These are phyloP conservation scores for Phataginus tetradactyla DNA, from an alignment of 2,797 vertebrate genomes.

Conservation along the genomic window DNA sequence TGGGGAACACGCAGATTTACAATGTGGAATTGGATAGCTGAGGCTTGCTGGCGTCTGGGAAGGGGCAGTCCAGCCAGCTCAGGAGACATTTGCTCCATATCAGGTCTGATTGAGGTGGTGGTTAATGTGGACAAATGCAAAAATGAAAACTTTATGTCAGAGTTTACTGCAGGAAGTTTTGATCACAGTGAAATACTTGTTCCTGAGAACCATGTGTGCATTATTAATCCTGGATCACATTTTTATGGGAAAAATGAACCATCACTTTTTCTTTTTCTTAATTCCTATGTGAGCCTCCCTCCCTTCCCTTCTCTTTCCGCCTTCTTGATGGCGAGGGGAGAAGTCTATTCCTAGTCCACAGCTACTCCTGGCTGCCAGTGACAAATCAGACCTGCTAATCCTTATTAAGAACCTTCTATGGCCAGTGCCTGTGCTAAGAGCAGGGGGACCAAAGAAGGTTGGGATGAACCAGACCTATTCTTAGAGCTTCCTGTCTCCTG, in stretches of 20 bases:
- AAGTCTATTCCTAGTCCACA: constrained; percentile 16
- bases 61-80: not conserved
- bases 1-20: not conserved
- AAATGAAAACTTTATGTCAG: constrained; percentile 20
- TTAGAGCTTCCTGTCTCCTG: not conserved
- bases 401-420: not conserved
- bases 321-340: not conserved
- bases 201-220: constrained; percentile 1
- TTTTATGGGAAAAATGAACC: constrained; percentile 21
- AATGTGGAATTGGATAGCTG: not conserved
- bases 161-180: constrained; percentile 49
- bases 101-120: not conserved
- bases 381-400: constrained; percentile 57
- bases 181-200: constrained; percentile 1
- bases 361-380: not conserved
- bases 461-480: not conserved
- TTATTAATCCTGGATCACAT: constrained; percentile 3
- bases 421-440: not conserved
- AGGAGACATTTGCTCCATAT: not conserved
- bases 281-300: not conserved
- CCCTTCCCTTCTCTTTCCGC: not conserved
- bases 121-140: constrained; percentile 25
- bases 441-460: not conserved
- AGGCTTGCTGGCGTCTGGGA: not conserved
- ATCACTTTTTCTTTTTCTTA: constrained; percentile 1